Base-by-base conservation (phyloP, 2,113 vertebrate genomes). In the Notarius lentiginosus region DNA sequence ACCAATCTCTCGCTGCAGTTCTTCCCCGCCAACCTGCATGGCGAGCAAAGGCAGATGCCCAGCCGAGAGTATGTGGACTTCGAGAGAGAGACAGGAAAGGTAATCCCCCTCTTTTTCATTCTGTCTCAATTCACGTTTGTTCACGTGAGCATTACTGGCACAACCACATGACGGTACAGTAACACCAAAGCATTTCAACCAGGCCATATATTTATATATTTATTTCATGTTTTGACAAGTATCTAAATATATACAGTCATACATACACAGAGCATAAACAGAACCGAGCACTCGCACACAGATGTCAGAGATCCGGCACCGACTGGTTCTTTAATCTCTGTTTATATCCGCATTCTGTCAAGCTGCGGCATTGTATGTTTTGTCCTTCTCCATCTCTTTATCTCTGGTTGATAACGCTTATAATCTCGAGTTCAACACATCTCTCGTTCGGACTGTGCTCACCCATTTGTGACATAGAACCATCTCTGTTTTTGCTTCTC, bases 1-100 rank as follows among this genome's bases (percentile, higher is more conserved):
- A 99, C 98, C 96, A 99, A 99, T 96, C 97, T 99, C 93, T 99
- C 98, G 89, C 97, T 99, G 92, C 98, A 99, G 97, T 99, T 99
- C 96, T 99, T 99, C 94, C 98, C 98, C 87, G 98, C 98, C 94
- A 99, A 96, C 95, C 96, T 97, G 94, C 98, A 99, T 86, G 97
- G 97, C 87, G 98, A 99, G 88, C 97, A 99, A 93, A 95, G 98
- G 60, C 98, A 99, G 93, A 96, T 97, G 94, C 98, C 98, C 30
- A 98, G 97, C 47, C 96, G 98, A 88, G 98, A 99, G 72, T 99
- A 99, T 91, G 98, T 99, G 72, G 98, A 99, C 95, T 98, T 99
- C 91, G 98, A 99, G 91, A 96, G 98, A 92, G 98, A 99, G 94
- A 96, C 96, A 81, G 97, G 98, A 93, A 99, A 99, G 98, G 98